A percentile compares a stretch with the other conserved stretches of the same genome.
Evolutionary conservation across 2,888 invertebrate species (phyloP).

Genomic region (Acleris holmiana): DNA sequence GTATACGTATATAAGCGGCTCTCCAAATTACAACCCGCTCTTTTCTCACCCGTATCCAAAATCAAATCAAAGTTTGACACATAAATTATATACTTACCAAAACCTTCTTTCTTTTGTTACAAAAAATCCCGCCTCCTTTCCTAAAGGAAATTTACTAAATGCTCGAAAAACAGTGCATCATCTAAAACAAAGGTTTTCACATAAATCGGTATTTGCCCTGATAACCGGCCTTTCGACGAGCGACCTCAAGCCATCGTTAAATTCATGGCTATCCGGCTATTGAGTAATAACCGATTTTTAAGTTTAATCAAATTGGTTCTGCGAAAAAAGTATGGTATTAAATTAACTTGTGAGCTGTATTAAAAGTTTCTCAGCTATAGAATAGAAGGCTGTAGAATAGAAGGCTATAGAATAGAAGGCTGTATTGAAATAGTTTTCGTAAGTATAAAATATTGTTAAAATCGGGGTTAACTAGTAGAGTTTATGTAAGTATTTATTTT

Average conservation of each 20-base stretch:
- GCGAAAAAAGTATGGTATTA: neutral
- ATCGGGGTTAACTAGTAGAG: no score
- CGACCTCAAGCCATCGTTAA: slow-evolving; percentile 22
- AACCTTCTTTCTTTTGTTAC: slow-evolving; percentile 1
- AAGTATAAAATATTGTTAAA: no score
- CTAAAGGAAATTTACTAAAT: slow-evolving; percentile 1
- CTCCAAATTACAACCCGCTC: no score
- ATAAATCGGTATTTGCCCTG: slow-evolving; percentile 26
- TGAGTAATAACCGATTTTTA: slow-evolving; percentile 18
- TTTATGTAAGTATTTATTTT: no score
- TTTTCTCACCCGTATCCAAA: no score
- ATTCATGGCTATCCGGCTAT: slow-evolving; percentile 9
- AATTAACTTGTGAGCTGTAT: neutral
- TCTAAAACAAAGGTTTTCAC: slow-evolving; percentile 13
- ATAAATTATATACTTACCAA: no score
- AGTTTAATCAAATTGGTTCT: neutral
- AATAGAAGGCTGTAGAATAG: no score
- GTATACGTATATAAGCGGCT: no score
- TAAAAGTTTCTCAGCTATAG: no score
- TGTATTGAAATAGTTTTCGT: no score
- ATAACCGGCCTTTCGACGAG: slow-evolving; percentile 22
- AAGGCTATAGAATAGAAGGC: no score
- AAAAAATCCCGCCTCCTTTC: slow-evolving; percentile 3
- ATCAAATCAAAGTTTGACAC: no score
- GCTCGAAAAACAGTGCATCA: slow-evolving; percentile 12